phyloP scores from a whole-genome alignment of 2,888 invertebrate genomes.

The Gasteruption jaculator region DNA sequence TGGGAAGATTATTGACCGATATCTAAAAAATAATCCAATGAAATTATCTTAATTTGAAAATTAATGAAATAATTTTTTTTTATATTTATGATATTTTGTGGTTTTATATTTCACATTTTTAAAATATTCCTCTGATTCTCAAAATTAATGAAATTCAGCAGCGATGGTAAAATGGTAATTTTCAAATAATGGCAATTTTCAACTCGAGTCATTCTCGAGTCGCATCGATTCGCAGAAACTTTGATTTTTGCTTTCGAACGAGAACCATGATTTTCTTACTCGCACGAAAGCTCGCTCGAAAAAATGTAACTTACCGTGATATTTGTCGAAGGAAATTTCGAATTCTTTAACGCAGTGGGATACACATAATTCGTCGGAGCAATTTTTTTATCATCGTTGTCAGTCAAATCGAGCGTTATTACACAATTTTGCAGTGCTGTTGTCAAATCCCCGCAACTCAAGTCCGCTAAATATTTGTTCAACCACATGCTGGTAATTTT shows the following conservation, averaged over 20 bases:
- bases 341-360: constrained; percentile 58
- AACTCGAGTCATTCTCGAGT: too few relatives aligned
- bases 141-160: neutral
- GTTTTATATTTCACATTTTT: constrained; percentile 14
- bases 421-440: constrained; percentile 49
- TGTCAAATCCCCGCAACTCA: constrained; percentile 39
- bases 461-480: constrained; percentile 38
- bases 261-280: too few relatives aligned
- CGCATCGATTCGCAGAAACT: too few relatives aligned
- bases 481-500: constrained; percentile 36
- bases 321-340: constrained; percentile 55
- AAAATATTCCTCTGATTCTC: constrained; percentile 1
- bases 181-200: neutral
- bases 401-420: constrained; percentile 53
- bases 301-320: constrained; percentile 56
- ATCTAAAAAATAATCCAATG: constrained; percentile 30
- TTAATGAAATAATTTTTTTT: constrained; percentile 16
- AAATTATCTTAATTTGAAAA: constrained; percentile 15
- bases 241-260: too few relatives aligned
- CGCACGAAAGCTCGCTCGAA: too few relatives aligned
- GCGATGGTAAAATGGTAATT: neutral
- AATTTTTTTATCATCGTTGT: constrained; percentile 46
- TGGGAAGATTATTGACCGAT: constrained; percentile 19
- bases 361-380: constrained; percentile 68
- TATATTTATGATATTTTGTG: constrained; percentile 12